Evolutionary conservation across 2,888 invertebrate species (phyloP).

Genomic region (Ophraella communa): DNA sequence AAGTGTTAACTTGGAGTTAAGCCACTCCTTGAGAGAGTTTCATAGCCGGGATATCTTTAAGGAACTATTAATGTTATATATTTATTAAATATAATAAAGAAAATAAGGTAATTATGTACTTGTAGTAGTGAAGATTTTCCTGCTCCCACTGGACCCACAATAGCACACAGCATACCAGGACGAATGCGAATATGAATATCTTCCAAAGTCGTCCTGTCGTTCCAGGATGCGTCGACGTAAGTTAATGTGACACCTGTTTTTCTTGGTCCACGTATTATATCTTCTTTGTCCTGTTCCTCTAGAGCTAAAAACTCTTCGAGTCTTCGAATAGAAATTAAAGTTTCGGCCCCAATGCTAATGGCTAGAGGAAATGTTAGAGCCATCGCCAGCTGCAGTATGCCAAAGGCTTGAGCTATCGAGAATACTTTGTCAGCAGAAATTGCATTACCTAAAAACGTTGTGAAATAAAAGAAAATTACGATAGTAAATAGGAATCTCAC

Average conservation of each 20-base stretch:
- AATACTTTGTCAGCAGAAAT: conserved; percentile 60
- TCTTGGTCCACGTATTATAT: conserved; percentile 24
- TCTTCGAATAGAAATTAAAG: conserved; percentile 63
- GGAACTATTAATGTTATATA: too few relatives aligned
- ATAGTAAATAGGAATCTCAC: conserved; percentile 46
- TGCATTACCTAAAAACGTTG: conserved; percentile 40
- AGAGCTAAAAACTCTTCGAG: conserved; percentile 64
- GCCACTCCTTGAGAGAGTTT: too few relatives aligned
- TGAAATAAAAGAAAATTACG: not conserved
- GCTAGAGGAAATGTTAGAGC: conserved; percentile 68
- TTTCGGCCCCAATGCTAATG: conserved; percentile 66
- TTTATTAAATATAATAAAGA: too few relatives aligned
- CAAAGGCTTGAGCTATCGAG: conserved; percentile 62
- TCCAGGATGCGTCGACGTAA: conserved; percentile 51
- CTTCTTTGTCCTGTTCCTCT: conserved; percentile 62
- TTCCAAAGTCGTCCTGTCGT: conserved; percentile 45
- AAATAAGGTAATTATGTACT: conserved; percentile 25
- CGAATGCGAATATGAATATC: conserved; percentile 59
- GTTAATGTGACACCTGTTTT: conserved; percentile 43
- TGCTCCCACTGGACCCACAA: conserved; percentile 88
- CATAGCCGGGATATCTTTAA: too few relatives aligned
- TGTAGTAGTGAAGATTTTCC: conserved; percentile 74
- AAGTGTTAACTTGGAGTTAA: too few relatives aligned
- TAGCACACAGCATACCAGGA: conserved; percentile 68
- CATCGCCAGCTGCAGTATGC: conserved; percentile 62